phyloP scores from a whole-genome alignment of 2,888 invertebrate genomes.

The Machimus rusticus region DNA sequence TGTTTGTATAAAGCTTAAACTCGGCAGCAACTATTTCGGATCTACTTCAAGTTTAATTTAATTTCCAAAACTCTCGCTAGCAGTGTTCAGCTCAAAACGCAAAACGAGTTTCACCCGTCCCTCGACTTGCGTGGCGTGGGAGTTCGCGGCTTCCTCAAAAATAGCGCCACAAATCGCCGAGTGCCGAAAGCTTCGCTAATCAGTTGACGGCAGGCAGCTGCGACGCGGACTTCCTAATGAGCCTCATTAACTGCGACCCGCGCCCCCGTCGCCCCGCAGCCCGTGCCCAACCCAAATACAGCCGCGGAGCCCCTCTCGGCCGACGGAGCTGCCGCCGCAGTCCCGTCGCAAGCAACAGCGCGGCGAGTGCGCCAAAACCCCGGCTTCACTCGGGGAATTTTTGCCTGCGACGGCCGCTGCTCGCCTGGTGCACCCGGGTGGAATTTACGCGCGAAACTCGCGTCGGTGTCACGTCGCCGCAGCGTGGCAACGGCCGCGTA shows the following conservation, averaged over 20 bases:
- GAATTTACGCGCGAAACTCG: slow-evolving; percentile 63
- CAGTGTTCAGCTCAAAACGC: neutral
- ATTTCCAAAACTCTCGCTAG: neutral
- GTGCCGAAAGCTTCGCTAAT: neutral
- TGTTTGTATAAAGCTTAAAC: neutral
- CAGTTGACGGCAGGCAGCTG: neutral
- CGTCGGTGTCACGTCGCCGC: slow-evolving; percentile 50
- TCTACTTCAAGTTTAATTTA: neutral
- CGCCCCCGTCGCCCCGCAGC: neutral
- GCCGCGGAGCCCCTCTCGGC: neutral
- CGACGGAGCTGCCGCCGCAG: neutral
- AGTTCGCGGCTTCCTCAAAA: neutral
- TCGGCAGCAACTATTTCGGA: neutral
- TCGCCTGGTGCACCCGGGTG: slow-evolving; percentile 61
- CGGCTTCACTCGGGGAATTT: neutral
- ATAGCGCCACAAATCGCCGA: neutral
- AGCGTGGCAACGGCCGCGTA: slow-evolving; percentile 6
- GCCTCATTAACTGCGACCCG: neutral
- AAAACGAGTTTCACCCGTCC: neutral
- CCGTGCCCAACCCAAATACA: neutral
- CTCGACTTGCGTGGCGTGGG: neutral
- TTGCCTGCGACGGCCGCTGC: slow-evolving; percentile 51
- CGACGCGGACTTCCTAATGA: neutral
- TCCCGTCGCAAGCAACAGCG: neutral
- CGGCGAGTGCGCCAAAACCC: neutral